Evolutionary conservation across 2,888 invertebrate species (phyloP).

Genomic region (Physocephala rufipes): DNA sequence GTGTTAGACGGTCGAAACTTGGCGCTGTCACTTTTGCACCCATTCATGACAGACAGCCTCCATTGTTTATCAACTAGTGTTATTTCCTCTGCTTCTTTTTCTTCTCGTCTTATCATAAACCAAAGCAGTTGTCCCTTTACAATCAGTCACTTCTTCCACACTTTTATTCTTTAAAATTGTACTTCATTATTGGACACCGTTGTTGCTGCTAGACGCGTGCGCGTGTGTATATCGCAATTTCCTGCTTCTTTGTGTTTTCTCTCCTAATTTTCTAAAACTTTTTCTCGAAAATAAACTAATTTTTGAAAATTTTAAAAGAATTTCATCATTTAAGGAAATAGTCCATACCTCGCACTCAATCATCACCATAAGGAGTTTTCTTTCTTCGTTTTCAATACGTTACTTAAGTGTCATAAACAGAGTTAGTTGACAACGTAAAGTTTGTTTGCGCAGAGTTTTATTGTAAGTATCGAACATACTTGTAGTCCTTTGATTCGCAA

Average conservation of each 20-base stretch:
- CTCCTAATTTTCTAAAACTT: too few species aligned
- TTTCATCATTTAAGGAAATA: too few species aligned
- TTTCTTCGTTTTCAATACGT: conserved; percentile 21
- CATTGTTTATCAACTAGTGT: not conserved
- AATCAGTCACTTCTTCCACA: too few species aligned
- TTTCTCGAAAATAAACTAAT: too few species aligned
- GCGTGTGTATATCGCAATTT: too few species aligned
- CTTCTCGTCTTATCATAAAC: not conserved
- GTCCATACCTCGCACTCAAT: too few species aligned
- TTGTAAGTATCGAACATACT: conserved; percentile 11
- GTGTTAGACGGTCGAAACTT: conserved; percentile 16
- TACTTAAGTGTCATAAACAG: conserved; percentile 29
- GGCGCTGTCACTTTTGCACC: conserved; percentile 30
- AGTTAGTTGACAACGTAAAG: conserved; percentile 21
- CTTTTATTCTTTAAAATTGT: too few species aligned
- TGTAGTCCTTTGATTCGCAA: conserved; percentile 12
- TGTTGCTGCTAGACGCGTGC: too few species aligned
- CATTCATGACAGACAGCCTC: conserved; percentile 13
- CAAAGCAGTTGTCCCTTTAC: too few species aligned
- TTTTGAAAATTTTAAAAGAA: too few species aligned
- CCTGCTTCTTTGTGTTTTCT: not conserved
- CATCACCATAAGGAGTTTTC: not conserved
- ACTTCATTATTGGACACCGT: too few species aligned
- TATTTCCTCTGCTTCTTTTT: not conserved
- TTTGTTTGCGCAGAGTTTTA: conserved; percentile 9